These are phyloP conservation scores for Allolobophora icterica DNA, from an alignment of 2,888 invertebrate genomes.

Conservation along the genomic window DNA sequence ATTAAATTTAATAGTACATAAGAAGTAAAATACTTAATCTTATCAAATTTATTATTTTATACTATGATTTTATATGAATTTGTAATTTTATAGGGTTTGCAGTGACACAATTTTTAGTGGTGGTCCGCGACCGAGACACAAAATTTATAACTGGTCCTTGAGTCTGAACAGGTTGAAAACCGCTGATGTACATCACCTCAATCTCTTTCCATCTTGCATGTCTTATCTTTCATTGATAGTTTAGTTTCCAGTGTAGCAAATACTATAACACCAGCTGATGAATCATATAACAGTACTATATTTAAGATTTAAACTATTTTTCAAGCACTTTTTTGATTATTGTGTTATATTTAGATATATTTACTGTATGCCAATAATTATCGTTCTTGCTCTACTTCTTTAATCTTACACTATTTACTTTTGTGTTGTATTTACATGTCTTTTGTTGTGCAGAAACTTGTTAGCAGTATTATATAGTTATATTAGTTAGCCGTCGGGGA, in stretches of 20 bases:
- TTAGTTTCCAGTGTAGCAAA: not conserved
- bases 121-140: no score
- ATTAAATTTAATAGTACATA: no score
- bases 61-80: no score
- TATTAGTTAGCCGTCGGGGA: no score
- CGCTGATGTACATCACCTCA: not conserved
- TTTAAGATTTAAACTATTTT: not conserved
- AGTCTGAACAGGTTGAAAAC: no score
- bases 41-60: no score
- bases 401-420: not conserved
- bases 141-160: no score
- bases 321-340: no score
- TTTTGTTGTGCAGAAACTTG: not conserved
- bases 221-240: not conserved
- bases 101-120: no score
- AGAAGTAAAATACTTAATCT: no score
- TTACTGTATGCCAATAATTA: not conserved
- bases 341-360: not conserved
- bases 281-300: not conserved
- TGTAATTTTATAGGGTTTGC: no score
- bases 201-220: not conserved
- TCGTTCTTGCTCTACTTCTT: not conserved
- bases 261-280: not conserved
- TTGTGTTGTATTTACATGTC: not conserved
- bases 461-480: not conserved